These are phyloP conservation scores for Trigoniulus corallinus DNA, from an alignment of 1,140 invertebrate species.

Conservation along the genomic window DNA sequence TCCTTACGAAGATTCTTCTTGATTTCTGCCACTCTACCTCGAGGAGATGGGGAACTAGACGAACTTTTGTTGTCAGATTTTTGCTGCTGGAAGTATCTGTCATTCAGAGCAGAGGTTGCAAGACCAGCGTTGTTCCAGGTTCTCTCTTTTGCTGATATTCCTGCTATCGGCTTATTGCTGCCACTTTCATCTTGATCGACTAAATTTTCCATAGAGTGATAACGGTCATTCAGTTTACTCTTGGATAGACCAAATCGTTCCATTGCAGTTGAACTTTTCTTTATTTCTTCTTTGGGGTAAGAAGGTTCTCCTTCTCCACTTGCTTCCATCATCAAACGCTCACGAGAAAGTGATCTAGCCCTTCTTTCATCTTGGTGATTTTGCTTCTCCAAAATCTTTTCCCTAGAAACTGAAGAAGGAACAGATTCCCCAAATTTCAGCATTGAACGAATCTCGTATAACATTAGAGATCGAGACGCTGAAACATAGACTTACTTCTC, in stretches of 20 bases:
- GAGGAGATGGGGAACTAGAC: constrained; percentile 5
- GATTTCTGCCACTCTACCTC: constrained; percentile 11
- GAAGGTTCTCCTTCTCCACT: neutral
- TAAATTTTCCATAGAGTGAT: constrained; percentile 56
- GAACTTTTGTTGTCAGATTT: neutral
- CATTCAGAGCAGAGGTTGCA: constrained; percentile 18
- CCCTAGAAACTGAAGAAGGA: neutral
- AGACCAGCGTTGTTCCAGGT: constrained; percentile 7
- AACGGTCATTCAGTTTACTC: constrained; percentile 67
- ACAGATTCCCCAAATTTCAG: too few relatives aligned
- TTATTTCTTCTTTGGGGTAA: neutral
- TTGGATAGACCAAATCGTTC: constrained; percentile 55
- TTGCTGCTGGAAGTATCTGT: constrained; percentile 17
- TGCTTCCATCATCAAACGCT: neutral
- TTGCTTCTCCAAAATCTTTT: neutral
- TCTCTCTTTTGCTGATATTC: constrained; percentile 12
- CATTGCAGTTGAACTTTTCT: neutral
- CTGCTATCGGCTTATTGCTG: neutral
- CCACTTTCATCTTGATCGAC: constrained; percentile 21
- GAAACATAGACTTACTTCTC: too few relatives aligned
- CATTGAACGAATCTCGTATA: too few relatives aligned
- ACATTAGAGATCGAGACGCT: too few relatives aligned
- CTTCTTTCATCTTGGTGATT: neutral
- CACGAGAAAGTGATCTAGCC: neutral
- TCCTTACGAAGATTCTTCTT: constrained; percentile 10